phyloP scores from a whole-genome alignment of 2,888 invertebrate genomes.

The Tipula lateralis region DNA sequence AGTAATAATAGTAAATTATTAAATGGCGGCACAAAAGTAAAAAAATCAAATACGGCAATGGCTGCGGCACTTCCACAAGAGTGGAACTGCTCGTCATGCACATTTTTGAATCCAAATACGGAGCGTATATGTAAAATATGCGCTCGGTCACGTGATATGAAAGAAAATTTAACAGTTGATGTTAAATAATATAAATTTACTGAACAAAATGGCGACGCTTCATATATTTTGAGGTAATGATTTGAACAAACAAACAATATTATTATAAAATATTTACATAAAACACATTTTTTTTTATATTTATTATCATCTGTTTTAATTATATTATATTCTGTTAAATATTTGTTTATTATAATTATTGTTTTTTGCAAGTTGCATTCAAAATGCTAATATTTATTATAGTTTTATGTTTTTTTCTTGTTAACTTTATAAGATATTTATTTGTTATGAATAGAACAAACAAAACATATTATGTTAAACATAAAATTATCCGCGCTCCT shows the following conservation, averaged over 20 bases:
- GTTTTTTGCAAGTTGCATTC: background rate
- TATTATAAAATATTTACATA: background rate
- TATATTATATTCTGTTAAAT: background rate
- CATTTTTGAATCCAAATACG: constrained; percentile 56
- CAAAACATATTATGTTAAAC: background rate
- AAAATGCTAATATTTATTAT: background rate
- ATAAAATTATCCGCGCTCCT: background rate
- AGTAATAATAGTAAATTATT: background rate
- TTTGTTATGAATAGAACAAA: background rate
- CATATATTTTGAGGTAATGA: background rate
- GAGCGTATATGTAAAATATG: constrained; percentile 67
- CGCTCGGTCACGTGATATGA: constrained; percentile 50
- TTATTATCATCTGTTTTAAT: constrained; percentile 2
- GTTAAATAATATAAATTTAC: background rate
- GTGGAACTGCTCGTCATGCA: constrained; percentile 66
- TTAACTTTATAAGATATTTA: background rate
- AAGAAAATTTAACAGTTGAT: background rate
- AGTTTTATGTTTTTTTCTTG: background rate
- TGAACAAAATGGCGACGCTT: background rate
- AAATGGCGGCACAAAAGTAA: background rate
- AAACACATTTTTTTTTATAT: background rate
- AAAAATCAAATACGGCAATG: background rate
- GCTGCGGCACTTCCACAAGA: constrained; percentile 39
- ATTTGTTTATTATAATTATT: background rate
- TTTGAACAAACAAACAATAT: background rate